Evolutionary conservation across 2,797 vertebrate genomes (phyloP).

Genomic region (Spinus olivaceus): DNA sequence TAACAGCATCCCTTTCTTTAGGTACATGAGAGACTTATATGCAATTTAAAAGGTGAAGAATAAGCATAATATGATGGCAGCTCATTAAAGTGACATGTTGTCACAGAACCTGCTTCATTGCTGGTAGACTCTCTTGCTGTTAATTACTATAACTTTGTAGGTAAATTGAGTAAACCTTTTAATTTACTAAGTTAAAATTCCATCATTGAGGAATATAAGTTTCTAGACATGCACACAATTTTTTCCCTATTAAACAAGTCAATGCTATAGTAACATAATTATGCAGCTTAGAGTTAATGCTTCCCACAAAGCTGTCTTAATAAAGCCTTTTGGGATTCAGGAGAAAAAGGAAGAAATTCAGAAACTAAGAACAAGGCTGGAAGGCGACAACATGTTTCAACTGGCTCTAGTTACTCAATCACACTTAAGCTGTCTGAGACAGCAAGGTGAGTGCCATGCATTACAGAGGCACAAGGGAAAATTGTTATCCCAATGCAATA

Average conservation of each 20-base stretch:
- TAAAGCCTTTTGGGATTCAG: conserved; percentile 64
- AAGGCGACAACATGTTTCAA: conserved; percentile 9
- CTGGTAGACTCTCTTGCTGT: conserved; percentile 28
- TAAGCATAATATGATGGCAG: background rate
- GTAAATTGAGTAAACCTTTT: conserved; percentile 61
- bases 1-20: background rate
- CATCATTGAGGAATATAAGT: conserved; percentile 23
- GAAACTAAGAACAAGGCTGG: conserved; percentile 52
- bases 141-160: conserved; percentile 42
- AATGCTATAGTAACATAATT: conserved; percentile 50
- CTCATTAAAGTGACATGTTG: background rate
- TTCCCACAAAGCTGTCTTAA: conserved; percentile 66
- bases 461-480: background rate
- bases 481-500: background rate
- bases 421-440: background rate
- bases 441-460: background rate
- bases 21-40: background rate
- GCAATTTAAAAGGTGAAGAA: background rate
- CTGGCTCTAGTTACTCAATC: conserved; percentile 43
- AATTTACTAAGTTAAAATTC: conserved; percentile 57
- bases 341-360: conserved; percentile 45
- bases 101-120: background rate
- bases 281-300: conserved; percentile 63
- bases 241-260: conserved; percentile 11
- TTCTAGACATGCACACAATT: background rate